Base-by-base conservation (phyloP, 92 coral and sea anemone species). In the Palythoa heliodiscus region DNA sequence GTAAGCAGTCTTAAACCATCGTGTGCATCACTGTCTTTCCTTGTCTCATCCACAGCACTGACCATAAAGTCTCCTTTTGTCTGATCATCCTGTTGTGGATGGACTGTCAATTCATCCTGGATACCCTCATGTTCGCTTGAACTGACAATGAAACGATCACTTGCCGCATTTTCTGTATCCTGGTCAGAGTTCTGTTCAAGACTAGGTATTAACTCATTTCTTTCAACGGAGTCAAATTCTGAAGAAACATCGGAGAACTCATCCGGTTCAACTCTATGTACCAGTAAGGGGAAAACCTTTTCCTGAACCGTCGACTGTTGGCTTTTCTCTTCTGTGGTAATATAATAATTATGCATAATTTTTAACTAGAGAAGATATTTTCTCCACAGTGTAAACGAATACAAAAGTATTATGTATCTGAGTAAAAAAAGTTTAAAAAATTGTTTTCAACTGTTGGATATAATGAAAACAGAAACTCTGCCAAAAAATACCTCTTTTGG, bases 211-310 rank as follows among this genome's bases (percentile, higher is more conserved):
- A 83, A 72, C 38, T 75, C 87, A 71, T 82, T 89, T 70, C 91
- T 87, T 17, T 92, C 95, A 12, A 72, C 83, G 22, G 87, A 93
- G 87, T 93, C 98, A 35, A 92, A 87, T 48, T 93, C 98, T 12
- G 98, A 92, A 24, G 98, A 93, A 38, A 93, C 85, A 75, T 92
- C 89, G 24, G 95, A 93, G 3, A 78, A 76, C 48, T 91, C 91
- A 35, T 83, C 87, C 25, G 79, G 19, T 15, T 83, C 78, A 17
- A 16, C 10, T 25, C 1, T 48, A 22, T 23, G 64, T 8, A 52
- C 11, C 40, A 3, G 22, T 79, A 64, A 40, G 14, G 71, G 40
- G 57, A 22, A 52, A 61, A 1, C 37, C 35, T 29, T 29, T 29
- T 1, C 35, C 35, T 29, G 0, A 29, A 29, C 35, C 35, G 1